Evolutionary conservation across 2,888 invertebrate species (phyloP).

Genomic region (Trisateles emortualis): DNA sequence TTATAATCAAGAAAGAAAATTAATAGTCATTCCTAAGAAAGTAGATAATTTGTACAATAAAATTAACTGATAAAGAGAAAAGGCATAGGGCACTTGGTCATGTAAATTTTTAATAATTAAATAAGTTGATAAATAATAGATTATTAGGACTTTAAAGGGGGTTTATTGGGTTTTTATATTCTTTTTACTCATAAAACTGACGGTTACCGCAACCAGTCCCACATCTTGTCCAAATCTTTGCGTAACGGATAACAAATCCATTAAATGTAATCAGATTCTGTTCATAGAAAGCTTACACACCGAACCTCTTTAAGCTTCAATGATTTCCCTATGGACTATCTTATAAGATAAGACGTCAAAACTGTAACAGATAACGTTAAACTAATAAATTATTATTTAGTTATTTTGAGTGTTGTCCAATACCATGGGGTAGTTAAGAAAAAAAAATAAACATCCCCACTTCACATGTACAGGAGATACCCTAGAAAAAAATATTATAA

Average conservation of each 20-base stretch:
- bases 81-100: conserved; percentile 39
- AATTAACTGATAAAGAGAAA: conserved; percentile 33
- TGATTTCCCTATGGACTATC: conserved; percentile 51
- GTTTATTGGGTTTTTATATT: too few relatives aligned
- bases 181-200: too few relatives aligned
- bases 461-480: too few relatives aligned
- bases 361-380: conserved; percentile 22
- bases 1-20: conserved; percentile 28
- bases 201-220: too few relatives aligned
- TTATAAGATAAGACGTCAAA: conserved; percentile 49
- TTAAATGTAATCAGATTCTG: conserved; percentile 10
- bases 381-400: conserved; percentile 23
- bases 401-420: not conserved
- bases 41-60: conserved; percentile 32
- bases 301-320: conserved; percentile 19
- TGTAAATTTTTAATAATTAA: conserved; percentile 43
- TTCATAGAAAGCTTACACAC: conserved; percentile 12
- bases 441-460: too few relatives aligned
- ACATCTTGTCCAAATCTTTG: too few relatives aligned
- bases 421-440: too few relatives aligned
- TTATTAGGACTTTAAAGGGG: too few relatives aligned
- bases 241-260: not conserved
- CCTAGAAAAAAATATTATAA: too few relatives aligned
- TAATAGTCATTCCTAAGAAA: conserved; percentile 38
- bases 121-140: too few relatives aligned